Conservation (phyloP, 2,888 invertebrate genomes). For the Hyposoter dolosus region DNA sequence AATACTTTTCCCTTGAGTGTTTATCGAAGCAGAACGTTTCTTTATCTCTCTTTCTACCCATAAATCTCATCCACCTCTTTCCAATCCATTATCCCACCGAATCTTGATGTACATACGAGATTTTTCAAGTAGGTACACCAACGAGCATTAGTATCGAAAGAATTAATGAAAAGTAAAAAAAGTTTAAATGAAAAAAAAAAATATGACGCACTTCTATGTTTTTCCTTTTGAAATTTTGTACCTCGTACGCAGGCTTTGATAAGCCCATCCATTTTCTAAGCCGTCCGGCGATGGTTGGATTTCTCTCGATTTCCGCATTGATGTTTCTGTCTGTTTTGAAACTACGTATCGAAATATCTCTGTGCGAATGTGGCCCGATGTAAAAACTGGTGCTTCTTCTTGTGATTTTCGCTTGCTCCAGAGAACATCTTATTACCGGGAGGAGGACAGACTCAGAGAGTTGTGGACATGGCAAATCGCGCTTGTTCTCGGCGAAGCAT, state of each 20-base stretch:
- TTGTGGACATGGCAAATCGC: constrained; percentile 71
- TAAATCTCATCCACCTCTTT: background rate
- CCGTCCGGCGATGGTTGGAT: constrained; percentile 86
- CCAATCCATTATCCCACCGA: background rate
- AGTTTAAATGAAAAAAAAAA: background rate
- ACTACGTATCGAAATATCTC: constrained; percentile 88
- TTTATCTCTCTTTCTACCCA: background rate
- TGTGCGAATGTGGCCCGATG: constrained; percentile 66
- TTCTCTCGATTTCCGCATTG: constrained; percentile 89
- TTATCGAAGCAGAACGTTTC: background rate
- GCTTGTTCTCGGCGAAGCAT: constrained; percentile 81
- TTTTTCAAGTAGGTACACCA: constrained; percentile 7
- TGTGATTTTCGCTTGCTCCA: constrained; percentile 31
- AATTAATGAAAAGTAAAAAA: background rate
- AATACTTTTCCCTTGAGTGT: background rate
- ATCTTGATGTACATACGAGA: constrained; percentile 12
- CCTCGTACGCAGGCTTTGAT: constrained; percentile 65
- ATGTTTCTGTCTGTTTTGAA: constrained; percentile 93
- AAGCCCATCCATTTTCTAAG: constrained; percentile 77
- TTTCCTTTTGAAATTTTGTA: constrained; percentile 18
- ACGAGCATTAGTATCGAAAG: background rate
- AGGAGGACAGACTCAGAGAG: constrained; percentile 71
- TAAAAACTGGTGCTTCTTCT: constrained; percentile 68
- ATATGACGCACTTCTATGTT: background rate
- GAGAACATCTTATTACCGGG: constrained; percentile 66